phyloP scores from a whole-genome alignment of 2,888 invertebrate genomes.

The Cerastis leucographa region DNA sequence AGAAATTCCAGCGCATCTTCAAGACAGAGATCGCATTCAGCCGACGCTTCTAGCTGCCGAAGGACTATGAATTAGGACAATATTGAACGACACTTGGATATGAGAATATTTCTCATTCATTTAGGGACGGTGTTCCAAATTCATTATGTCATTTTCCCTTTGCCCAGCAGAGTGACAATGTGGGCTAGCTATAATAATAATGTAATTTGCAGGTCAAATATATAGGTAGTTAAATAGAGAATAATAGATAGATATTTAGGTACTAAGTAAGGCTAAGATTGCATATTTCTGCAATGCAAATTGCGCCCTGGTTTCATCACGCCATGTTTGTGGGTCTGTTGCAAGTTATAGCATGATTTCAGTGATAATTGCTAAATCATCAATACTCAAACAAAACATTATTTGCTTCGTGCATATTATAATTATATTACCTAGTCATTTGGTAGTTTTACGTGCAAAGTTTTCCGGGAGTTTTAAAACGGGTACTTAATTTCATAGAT shows the following conservation, averaged over 20 bases:
- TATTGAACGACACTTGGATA: conserved; percentile 8
- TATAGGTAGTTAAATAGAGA: background rate
- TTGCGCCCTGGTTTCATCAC: conserved; percentile 11
- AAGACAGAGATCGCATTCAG: conserved; percentile 37
- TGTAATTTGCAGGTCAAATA: background rate
- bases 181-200: no score
- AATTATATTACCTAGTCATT: no score
- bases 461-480: background rate
- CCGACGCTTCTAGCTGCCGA: background rate
- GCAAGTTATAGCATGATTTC: conserved; percentile 14
- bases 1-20: conserved; percentile 69
- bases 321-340: background rate
- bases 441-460: background rate
- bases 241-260: background rate
- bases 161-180: no score
- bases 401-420: conserved; percentile 8
- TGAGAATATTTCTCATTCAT: background rate
- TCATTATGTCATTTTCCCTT: no score
- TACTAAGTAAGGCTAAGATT: background rate
- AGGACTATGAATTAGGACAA: conserved; percentile 1
- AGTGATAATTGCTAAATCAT: conserved; percentile 16
- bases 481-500: background rate
- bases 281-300: conserved; percentile 5
- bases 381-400: background rate
- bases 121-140: background rate